phyloP scores from a whole-genome alignment of 2,113 vertebrate species.

The Diadophis punctatus region DNA sequence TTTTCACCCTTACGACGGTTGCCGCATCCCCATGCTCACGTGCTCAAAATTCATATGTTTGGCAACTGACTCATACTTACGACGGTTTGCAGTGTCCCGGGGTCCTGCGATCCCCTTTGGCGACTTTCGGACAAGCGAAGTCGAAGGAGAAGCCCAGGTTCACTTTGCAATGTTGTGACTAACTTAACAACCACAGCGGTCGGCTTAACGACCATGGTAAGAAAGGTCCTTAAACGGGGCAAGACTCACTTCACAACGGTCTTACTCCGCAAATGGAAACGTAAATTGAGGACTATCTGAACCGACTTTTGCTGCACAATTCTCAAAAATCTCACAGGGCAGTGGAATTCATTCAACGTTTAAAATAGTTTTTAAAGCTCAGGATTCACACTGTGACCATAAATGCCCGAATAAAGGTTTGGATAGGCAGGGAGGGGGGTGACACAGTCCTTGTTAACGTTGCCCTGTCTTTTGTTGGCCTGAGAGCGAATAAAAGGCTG shows the following conservation, averaged over 20 bases:
- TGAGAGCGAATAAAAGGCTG: conserved; percentile 24
- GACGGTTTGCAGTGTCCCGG: no score
- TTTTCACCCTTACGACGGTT: no score
- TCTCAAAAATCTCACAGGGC: not conserved
- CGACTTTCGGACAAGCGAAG: no score
- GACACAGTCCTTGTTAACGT: not conserved
- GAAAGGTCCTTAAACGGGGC: no score
- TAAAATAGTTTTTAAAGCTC: not conserved
- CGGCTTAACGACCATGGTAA: no score
- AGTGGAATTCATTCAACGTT: not conserved
- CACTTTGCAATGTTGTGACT: no score
- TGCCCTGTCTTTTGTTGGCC: not conserved
- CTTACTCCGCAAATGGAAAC: not conserved
- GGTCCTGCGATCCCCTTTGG: no score
- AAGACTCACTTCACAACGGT: not conserved
- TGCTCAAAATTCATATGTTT: no score
- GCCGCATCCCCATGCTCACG: no score
- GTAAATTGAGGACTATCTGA: not conserved
- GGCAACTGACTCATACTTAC: no score
- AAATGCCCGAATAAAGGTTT: not conserved
- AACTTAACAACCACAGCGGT: no score
- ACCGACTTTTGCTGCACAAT: not conserved
- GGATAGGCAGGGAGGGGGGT: not conserved
- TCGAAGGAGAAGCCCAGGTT: no score
- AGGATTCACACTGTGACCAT: not conserved